phyloP scores from a whole-genome alignment of 2,797 vertebrate genomes.

The Crocidura indochinensis region DNA sequence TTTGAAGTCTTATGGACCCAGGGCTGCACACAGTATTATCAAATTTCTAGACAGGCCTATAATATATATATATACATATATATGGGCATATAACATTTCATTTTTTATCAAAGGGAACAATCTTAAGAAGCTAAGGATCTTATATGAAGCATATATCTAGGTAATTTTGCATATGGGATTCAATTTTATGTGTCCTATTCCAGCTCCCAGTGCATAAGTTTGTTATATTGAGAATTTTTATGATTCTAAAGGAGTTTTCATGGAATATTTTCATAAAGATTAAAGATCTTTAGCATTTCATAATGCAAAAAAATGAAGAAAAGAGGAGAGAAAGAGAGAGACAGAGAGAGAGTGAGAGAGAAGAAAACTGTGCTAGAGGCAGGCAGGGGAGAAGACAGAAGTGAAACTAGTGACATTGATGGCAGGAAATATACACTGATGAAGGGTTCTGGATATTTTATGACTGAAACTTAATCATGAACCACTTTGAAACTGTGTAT shows the following conservation, averaged over 20 bases:
- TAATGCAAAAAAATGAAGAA: too few species aligned
- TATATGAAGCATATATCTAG: neutral
- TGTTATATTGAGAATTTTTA: neutral
- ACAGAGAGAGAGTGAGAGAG: too few species aligned
- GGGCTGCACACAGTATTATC: neutral
- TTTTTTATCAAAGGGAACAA: neutral
- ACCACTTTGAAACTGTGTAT: too few species aligned
- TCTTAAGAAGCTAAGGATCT: constrained; percentile 26
- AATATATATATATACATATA: neutral
- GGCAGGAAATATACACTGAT: too few species aligned
- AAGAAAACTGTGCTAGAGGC: too few species aligned
- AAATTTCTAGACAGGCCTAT: neutral
- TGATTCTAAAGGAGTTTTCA: neutral
- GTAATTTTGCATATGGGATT: constrained; percentile 7
- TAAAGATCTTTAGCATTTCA: neutral
- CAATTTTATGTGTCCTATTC: neutral
- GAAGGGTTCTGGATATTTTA: too few species aligned
- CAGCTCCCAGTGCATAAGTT: neutral
- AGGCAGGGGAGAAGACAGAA: too few species aligned
- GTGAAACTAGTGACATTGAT: too few species aligned
- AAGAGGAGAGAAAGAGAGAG: too few species aligned
- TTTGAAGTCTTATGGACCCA: neutral
- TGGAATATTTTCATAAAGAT: neutral
- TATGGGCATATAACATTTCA: neutral
- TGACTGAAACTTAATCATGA: too few species aligned